phyloP scores from a whole-genome alignment of 2,113 vertebrate genomes.

The Triplophysa rosa region DNA sequence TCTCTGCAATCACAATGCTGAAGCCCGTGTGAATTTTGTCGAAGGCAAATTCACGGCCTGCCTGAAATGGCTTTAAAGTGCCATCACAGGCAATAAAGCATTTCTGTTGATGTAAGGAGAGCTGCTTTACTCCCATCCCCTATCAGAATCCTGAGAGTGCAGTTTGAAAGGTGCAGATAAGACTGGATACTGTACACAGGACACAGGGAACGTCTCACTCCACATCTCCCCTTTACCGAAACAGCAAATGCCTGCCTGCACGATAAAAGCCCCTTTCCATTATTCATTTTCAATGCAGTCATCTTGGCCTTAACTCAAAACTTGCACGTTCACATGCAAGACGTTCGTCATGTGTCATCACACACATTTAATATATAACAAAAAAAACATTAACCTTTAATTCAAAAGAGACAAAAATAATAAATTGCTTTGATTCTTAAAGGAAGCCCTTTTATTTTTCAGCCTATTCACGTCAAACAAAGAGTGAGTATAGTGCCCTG shows the following conservation, averaged over 20 bases:
- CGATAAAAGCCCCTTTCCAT: constrained; percentile 54
- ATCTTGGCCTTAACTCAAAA: background rate
- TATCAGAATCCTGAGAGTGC: constrained; percentile 30
- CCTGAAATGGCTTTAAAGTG: constrained; percentile 19
- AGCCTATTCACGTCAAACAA: too few relatives aligned
- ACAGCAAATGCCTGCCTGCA: constrained; percentile 56
- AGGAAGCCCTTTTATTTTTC: too few relatives aligned
- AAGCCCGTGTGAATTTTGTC: background rate
- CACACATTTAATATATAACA: background rate
- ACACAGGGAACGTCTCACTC: constrained; percentile 43
- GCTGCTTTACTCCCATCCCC: constrained; percentile 32
- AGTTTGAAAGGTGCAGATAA: constrained; percentile 48
- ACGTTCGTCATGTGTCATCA: background rate
- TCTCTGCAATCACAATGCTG: constrained; percentile 5
- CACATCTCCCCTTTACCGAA: constrained; percentile 57
- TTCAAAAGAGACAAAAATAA: too few relatives aligned
- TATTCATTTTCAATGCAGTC: constrained; percentile 49
- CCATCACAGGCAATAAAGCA: constrained; percentile 27
- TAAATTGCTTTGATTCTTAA: too few relatives aligned
- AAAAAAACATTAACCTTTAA: background rate
- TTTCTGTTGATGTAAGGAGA: constrained; percentile 1
- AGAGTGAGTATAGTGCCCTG: too few relatives aligned
- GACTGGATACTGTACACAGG: constrained; percentile 60
- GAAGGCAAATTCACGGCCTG: constrained; percentile 3
- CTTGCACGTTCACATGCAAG: constrained; percentile 40